Conservation (phyloP, 2,888 invertebrate species). For the Odontothrips loti region DNA sequence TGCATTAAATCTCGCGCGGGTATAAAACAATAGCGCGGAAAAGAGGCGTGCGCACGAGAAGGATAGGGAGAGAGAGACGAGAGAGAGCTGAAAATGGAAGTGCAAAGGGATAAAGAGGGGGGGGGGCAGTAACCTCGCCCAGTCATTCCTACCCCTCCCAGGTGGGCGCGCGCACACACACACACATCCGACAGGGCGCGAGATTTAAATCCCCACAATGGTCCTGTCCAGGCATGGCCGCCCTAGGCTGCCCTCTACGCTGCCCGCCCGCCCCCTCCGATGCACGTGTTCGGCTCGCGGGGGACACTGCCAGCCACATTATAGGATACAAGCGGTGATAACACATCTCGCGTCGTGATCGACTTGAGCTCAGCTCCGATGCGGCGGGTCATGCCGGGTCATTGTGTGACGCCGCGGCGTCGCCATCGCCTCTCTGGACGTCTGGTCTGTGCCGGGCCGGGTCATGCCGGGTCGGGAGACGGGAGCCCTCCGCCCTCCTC, state of each 20-base stretch:
- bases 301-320: not conserved
- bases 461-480: too few species aligned
- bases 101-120: not conserved
- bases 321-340: too few species aligned
- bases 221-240: not conserved
- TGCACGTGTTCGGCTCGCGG: not conserved
- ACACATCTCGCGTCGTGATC: too few species aligned
- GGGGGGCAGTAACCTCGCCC: not conserved
- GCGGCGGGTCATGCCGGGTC: constrained; percentile 37
- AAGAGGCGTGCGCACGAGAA: constrained; percentile 30
- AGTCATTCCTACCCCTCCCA: too few species aligned
- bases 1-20: too few species aligned
- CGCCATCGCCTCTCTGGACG: too few species aligned
- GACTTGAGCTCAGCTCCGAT: too few species aligned
- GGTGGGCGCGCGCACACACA: not conserved
- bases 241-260: too few species aligned
- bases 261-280: not conserved
- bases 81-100: constrained; percentile 31
- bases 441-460: not conserved
- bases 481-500: constrained; percentile 33
- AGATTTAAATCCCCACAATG: constrained; percentile 18
- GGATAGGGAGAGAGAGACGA: constrained; percentile 32
- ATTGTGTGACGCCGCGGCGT: constrained; percentile 18
- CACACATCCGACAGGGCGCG: not conserved
- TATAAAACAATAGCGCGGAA: too few species aligned